Base-by-base conservation (phyloP, 2,797 vertebrate genomes). In the Xerus rutilus region DNA sequence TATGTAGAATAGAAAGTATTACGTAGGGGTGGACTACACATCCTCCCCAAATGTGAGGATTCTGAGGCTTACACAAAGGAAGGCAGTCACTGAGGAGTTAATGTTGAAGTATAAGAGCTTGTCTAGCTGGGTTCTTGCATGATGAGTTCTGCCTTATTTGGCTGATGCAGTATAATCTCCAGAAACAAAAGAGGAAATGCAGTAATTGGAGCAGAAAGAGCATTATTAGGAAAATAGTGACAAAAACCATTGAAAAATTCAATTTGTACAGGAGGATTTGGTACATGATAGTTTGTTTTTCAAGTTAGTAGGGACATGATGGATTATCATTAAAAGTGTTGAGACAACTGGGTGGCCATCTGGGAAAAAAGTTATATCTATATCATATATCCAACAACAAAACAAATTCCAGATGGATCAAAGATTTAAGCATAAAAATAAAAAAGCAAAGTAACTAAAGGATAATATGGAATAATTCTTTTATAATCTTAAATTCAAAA, bases 321-420 rank as follows among this genome's bases (percentile, higher is more conserved):
- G 10, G 17, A 54, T 74, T 84, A 86, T 84, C 74, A 89, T 21
- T 85, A 72, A 79, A 95, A 92, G 30, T 94, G 49, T 92, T 92
- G 74, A 76, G 73, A 88, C 64, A 96, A 93, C 87, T 78, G 82
- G 57, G 43, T 89, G 20, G 30, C 30, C 95, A 93, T 57, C 35
- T 85, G 91, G 69, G 49, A 39, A 87, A 70, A 67, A 93, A 96
- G 74, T 54, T 90, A 57, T 25, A 92, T 82, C 67, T 82, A 52
- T 70, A 90, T 4, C 69, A 83, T 88, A 78, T 0, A 83, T 59
- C 7, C 35, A 78, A 78, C 17, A 76, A 70, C 12, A 76, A 93
- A 81, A 62, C n/a, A 67, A 62, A 70, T 43, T 93, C 59, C 83
- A 93, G 39, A 84, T 92, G 87, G 77, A 82, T 59, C 39, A 78